Conservation (phyloP, 2,888 invertebrate species). For the Rhodophaea formosa region DNA sequence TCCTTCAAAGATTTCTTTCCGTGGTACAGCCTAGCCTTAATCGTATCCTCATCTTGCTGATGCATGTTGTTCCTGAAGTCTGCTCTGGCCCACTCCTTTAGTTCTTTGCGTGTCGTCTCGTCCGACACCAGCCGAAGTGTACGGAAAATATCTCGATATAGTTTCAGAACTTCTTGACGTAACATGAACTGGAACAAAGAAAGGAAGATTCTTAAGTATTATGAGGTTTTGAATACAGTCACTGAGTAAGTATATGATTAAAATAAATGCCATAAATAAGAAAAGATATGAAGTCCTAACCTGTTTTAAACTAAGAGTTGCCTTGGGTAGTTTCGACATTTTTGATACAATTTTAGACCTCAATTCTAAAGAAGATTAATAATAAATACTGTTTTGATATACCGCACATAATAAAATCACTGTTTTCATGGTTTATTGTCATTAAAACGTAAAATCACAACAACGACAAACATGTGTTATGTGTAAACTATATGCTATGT, state of each 20-base stretch:
- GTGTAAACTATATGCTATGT: too few species aligned
- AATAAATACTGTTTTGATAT: neutral
- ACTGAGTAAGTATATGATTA: too few species aligned
- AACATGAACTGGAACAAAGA: conserved; percentile 86
- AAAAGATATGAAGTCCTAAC: conserved; percentile 46
- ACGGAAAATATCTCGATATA: conserved; percentile 88
- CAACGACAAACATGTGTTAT: too few species aligned
- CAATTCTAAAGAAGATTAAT: neutral
- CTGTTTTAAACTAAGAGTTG: conserved; percentile 82
- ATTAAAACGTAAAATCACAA: too few species aligned
- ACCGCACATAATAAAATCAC: neutral
- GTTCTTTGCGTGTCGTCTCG: conserved; percentile 81
- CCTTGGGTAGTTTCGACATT: conserved; percentile 71
- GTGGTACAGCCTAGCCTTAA: conserved; percentile 86
- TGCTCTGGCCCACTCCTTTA: conserved; percentile 86
- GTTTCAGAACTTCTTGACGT: conserved; percentile 87
- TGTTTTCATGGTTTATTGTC: neutral
- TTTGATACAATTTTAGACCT: conserved; percentile 8
- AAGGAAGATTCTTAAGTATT: neutral
- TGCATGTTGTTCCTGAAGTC: conserved; percentile 88
- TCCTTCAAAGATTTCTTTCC: conserved; percentile 86
- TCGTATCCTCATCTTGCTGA: conserved; percentile 86
- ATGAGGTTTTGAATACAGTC: neutral
- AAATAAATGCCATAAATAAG: too few species aligned
- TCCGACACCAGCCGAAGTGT: conserved; percentile 85